Percentiles rank a stretch among this genome's conserved stretches.
Evolutionary conservation across 1,140 invertebrate genomes (phyloP).

Genomic region (Phenacoccus solenopsis): DNA sequence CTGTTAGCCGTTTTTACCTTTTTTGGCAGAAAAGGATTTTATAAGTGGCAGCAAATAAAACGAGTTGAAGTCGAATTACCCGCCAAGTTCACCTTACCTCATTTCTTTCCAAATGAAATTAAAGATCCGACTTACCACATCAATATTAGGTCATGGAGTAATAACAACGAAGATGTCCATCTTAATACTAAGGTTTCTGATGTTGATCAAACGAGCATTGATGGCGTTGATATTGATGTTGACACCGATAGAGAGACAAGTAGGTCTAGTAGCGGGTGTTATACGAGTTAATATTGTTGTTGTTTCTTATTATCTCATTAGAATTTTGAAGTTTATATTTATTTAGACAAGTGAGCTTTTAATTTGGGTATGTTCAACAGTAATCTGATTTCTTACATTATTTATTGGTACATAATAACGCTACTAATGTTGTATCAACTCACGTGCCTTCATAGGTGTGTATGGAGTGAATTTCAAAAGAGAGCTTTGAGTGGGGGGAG

Average conservation of each 20-base stretch:
- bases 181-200: not conserved
- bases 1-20: not conserved
- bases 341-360: too few relatives aligned
- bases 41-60: conserved; percentile 6
- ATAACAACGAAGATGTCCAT: not conserved
- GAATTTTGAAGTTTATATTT: too few relatives aligned
- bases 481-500: too few relatives aligned
- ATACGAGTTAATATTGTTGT: not conserved
- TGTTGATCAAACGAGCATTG: not conserved
- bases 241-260: not conserved
- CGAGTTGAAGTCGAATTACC: not conserved
- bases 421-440: too few relatives aligned
- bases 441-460: too few relatives aligned
- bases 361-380: too few relatives aligned
- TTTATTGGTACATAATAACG: too few relatives aligned
- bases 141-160: not conserved
- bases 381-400: too few relatives aligned
- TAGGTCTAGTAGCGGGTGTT: not conserved
- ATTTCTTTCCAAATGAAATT: not conserved
- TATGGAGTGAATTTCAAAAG: too few relatives aligned
- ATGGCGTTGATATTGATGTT: not conserved
- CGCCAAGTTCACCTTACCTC: not conserved
- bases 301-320: too few relatives aligned
- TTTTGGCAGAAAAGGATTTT: not conserved
- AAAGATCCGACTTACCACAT: not conserved